A percentile compares a stretch with the other conserved stretches of the same genome.
Evolutionary conservation across 2,888 invertebrate species (phyloP).

Genomic region (Aphidoletes aphidimyza): DNA sequence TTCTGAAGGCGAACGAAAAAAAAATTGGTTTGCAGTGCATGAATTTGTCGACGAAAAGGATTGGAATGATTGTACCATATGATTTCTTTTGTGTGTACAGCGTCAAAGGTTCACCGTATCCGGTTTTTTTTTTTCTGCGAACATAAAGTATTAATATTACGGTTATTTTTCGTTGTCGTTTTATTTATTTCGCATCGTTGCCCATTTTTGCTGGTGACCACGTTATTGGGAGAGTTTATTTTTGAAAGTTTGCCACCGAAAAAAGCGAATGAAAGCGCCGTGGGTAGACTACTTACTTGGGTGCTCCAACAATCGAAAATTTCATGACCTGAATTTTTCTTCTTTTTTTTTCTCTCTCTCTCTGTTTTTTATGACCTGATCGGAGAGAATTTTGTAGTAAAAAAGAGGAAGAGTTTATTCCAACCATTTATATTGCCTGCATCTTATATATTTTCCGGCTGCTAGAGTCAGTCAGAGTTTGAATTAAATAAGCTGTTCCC

Average conservation of each 20-base stretch:
- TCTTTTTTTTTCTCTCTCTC: not conserved
- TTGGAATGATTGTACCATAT: constrained; percentile 24
- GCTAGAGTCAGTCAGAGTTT: not conserved
- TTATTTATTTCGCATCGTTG: constrained; percentile 43
- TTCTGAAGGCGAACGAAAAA: no score
- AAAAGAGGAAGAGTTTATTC: not conserved
- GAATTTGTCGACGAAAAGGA: not conserved
- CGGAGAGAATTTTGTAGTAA: not conserved
- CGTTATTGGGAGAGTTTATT: constrained; percentile 30
- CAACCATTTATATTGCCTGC: not conserved
- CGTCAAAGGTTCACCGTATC: not conserved
- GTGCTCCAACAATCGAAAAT: constrained; percentile 15
- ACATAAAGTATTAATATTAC: not conserved
- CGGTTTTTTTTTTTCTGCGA: not conserved
- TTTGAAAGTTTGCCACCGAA: not conserved
- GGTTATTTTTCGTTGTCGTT: constrained; percentile 11
- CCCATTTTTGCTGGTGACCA: constrained; percentile 10
- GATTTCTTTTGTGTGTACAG: constrained; percentile 10
- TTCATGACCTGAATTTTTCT: not conserved
- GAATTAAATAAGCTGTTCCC: not conserved
- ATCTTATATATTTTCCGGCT: not conserved
- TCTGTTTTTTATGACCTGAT: not conserved
- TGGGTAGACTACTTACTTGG: not conserved
- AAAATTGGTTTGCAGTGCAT: not conserved
- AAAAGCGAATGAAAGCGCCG: not conserved